Evolutionary conservation across 2,888 invertebrate genomes (phyloP).

Genomic region (Dolomedes plantarius): DNA sequence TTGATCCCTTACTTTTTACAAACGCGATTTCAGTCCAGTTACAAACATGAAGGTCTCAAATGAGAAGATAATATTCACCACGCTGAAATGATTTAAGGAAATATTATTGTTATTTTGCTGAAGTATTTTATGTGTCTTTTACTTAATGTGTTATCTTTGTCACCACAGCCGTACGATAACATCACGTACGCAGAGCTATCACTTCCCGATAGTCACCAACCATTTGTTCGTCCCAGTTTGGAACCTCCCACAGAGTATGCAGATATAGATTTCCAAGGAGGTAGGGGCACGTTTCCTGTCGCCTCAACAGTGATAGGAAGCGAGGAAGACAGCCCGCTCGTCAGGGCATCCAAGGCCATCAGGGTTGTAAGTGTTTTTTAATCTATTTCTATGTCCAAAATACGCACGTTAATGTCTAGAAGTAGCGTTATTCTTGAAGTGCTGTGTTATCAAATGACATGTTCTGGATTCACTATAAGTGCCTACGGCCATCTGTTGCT

Average conservation of each 20-base stretch:
- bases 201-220: conserved; percentile 56
- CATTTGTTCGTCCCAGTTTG: conserved; percentile 53
- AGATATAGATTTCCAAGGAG: conserved; percentile 67
- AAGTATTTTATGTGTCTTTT: no score
- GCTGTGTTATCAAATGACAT: no score
- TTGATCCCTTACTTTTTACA: no score
- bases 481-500: neutral
- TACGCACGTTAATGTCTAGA: no score
- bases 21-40: no score
- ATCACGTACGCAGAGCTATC: conserved; percentile 70
- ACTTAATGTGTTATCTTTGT: no score
- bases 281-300: conserved; percentile 47
- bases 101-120: no score
- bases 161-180: conserved; percentile 56
- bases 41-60: no score
- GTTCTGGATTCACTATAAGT: neutral
- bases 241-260: conserved; percentile 71
- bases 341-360: conserved; percentile 52
- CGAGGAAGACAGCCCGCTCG: conserved; percentile 63
- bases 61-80: no score
- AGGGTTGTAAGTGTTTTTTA: conserved; percentile 48
- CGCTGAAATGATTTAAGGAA: no score
- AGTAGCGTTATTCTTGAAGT: no score
- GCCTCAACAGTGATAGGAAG: conserved; percentile 32
- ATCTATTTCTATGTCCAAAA: no score